Base-by-base conservation (phyloP, 2,113 vertebrate species). In the Eira barbara region DNA sequence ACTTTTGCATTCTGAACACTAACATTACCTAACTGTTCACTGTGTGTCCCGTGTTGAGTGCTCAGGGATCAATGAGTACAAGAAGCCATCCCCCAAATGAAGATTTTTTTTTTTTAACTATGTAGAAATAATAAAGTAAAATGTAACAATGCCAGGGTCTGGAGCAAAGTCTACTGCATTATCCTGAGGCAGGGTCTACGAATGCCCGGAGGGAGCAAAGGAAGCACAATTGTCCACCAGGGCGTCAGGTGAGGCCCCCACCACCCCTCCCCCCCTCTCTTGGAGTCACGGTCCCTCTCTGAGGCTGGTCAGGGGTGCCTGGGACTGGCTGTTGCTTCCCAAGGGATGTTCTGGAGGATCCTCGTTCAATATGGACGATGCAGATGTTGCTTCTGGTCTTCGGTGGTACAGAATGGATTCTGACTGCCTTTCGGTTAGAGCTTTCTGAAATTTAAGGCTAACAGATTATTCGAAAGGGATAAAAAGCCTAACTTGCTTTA, bases 11-110 rank as follows among this genome's bases (percentile, higher is more conserved):
- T 83, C 36, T 45, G 1, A 20, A 39, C 2, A 12, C 47, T 55
- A 39, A 63, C 52, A 39, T 34, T 47, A 61, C 74, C 7, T 14
- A 29, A 67, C 14, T 14, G 34, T 36, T 6, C 12, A 31, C 15
- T 0, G 2, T 5, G 11, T 0, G 0, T 18, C 23, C 52, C 15
- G 1, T 3, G 7, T 4, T 5, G 17, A 59, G 13, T 34, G 39
- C 29, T 67, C 42, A n/a, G 55, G 92, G 69, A 49, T 25, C 1
- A 4, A 1, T 0, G 25, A 5, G 49, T 52, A 71, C 4, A 65
- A 65, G 73, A 84, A n/a, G 34, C 34, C 21, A 17, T 8, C 4
- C 3, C 42, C n/a, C 55, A 63, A 27, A n/a, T 23, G 15, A 15
- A 13, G 29, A 8, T 8, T 69, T 42, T 12, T 45, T 59, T 63